These are phyloP conservation scores for Euschistus heros DNA, from an alignment of 1,140 invertebrate genomes.

Conservation along the genomic window DNA sequence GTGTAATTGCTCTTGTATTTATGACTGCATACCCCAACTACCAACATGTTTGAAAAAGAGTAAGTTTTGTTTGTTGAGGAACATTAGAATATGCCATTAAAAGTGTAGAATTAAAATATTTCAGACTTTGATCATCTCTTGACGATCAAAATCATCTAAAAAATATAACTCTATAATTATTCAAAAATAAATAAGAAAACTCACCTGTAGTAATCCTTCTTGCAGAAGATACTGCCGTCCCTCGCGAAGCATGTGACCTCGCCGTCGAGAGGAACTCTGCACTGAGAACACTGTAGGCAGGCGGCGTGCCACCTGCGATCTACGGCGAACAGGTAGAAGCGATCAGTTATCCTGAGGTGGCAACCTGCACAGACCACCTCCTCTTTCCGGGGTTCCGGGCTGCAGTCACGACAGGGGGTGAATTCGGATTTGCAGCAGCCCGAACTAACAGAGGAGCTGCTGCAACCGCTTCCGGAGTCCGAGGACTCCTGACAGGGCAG, in stretches of 20 bases:
- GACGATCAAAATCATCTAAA: too few species aligned
- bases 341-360: constrained; percentile 66
- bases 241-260: constrained; percentile 88
- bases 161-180: too few species aligned
- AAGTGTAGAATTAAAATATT: too few species aligned
- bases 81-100: too few species aligned
- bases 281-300: constrained; percentile 85
- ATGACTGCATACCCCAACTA: too few species aligned
- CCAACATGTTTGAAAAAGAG: too few species aligned
- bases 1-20: too few species aligned
- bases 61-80: too few species aligned
- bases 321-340: constrained; percentile 77
- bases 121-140: too few species aligned
- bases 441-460: constrained; percentile 34
- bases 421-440: constrained; percentile 32
- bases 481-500: constrained; percentile 50
- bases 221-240: constrained; percentile 92
- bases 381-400: constrained; percentile 36
- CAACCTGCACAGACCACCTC: constrained; percentile 70
- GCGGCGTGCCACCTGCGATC: constrained; percentile 87
- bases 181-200: constrained; percentile 33
- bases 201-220: constrained; percentile 95
- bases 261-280: constrained; percentile 75
- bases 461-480: constrained; percentile 31
- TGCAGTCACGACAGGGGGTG: constrained; percentile 25